A percentile compares a stretch with the other conserved stretches of the same genome.
phyloP scores from a whole-genome alignment of 2,113 vertebrate species.

The Cavia aperea region DNA sequence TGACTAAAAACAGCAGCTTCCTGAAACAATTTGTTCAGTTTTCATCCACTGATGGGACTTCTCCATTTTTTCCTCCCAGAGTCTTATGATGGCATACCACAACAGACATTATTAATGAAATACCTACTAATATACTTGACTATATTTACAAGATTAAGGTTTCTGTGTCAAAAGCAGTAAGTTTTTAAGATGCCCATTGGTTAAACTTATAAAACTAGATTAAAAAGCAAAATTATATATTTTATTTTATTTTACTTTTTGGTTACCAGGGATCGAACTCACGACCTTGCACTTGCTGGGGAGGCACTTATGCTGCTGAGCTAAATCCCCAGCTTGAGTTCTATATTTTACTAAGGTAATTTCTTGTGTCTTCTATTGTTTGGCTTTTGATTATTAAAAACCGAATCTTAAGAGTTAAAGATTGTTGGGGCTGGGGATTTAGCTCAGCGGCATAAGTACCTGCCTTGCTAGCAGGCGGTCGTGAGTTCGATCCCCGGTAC shows the following conservation, averaged over 20 bases:
- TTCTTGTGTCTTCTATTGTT: neutral
- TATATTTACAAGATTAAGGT: too few species aligned
- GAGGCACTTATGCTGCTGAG: too few species aligned
- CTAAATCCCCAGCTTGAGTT: neutral
- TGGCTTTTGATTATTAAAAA: neutral
- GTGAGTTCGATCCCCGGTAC: too few species aligned
- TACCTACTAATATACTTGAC: neutral
- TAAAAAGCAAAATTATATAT: neutral
- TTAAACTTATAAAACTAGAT: too few species aligned
- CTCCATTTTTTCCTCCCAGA: neutral
- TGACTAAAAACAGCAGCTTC: neutral
- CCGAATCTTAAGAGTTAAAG: neutral
- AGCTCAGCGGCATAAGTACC: too few species aligned
- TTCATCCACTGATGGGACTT: neutral
- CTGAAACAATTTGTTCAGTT: neutral
- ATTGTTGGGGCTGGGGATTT: neutral
- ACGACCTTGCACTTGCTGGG: too few species aligned
- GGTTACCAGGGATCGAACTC: too few species aligned
- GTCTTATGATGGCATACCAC: neutral
- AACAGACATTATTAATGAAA: neutral
- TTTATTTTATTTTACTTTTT: neutral
- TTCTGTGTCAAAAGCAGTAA: too few species aligned
- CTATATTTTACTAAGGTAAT: neutral
- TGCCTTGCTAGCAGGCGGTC: too few species aligned
- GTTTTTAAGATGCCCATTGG: too few species aligned